A percentile compares a stretch with the other conserved stretches of the same genome.
Evolutionary conservation across 1,140 invertebrate species (phyloP).

Genomic region (Pantala flavescens): DNA sequence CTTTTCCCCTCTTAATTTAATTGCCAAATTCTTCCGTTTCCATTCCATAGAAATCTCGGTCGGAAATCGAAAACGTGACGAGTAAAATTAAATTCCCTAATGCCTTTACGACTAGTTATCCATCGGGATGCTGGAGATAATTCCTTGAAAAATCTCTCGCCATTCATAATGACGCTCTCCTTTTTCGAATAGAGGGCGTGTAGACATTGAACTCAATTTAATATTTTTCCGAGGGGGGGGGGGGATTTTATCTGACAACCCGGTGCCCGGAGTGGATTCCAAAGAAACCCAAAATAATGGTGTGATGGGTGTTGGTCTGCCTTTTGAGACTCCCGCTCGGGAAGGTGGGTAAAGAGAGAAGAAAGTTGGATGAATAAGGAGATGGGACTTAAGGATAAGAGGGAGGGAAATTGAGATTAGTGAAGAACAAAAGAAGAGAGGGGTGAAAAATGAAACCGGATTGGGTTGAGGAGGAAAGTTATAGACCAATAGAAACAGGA

Average conservation of each 20-base stretch:
- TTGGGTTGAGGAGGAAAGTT: background rate
- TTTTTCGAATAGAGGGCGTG: background rate
- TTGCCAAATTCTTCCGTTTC: too few relatives aligned
- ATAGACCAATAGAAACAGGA: too few relatives aligned
- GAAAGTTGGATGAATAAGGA: background rate
- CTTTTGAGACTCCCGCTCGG: background rate
- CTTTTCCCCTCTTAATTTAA: too few relatives aligned
- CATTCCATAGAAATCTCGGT: too few relatives aligned
- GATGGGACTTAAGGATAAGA: background rate
- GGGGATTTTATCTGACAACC: background rate
- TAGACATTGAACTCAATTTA: background rate
- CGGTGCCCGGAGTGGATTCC: conserved; percentile 1
- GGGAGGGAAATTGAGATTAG: background rate
- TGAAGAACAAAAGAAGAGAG: background rate
- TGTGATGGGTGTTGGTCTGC: background rate
- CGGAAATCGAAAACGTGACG: too few relatives aligned
- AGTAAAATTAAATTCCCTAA: too few relatives aligned
- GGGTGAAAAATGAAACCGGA: background rate
- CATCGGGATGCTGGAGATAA: too few relatives aligned
- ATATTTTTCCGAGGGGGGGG: background rate
- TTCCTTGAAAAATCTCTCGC: background rate
- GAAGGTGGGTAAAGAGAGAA: background rate
- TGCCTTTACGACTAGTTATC: too few relatives aligned
- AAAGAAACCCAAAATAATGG: background rate
- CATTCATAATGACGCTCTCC: background rate